These are phyloP conservation scores for Melieria omissa DNA, from an alignment of 2,888 invertebrate genomes.

Conservation along the genomic window DNA sequence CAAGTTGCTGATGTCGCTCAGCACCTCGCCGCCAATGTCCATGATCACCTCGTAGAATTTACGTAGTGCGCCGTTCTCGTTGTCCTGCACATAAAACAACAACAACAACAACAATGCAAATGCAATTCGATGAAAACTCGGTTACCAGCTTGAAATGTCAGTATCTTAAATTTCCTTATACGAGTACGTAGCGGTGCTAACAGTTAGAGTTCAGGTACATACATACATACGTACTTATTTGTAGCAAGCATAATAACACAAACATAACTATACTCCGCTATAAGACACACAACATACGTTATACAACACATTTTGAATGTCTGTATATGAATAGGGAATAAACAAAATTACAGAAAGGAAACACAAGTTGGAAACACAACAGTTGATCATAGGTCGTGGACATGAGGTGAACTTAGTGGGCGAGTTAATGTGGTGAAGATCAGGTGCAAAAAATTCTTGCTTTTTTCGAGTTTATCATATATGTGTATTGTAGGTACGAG, in stretches of 20 bases:
- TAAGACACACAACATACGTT: too few species aligned
- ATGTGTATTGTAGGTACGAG: too few species aligned
- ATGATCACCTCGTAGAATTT: slow-evolving; percentile 85
- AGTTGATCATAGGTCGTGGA: too few species aligned
- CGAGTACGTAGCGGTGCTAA: not conserved
- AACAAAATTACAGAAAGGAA: too few species aligned
- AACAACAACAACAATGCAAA: not conserved
- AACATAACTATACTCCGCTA: too few species aligned
- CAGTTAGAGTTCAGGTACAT: not conserved
- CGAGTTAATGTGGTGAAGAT: too few species aligned
- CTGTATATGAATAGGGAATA: too few species aligned
- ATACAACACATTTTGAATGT: too few species aligned
- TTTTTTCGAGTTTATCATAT: too few species aligned
- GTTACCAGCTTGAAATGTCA: not conserved
- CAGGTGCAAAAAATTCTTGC: too few species aligned
- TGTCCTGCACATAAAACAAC: slow-evolving; percentile 69
- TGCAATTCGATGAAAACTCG: not conserved
- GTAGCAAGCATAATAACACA: not conserved
- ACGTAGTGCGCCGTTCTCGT: slow-evolving; percentile 80
- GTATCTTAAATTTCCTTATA: not conserved
- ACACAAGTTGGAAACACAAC: too few species aligned
- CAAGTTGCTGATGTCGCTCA: slow-evolving; percentile 76
- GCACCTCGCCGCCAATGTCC: slow-evolving; percentile 80
- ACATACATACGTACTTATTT: not conserved
- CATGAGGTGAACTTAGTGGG: too few species aligned